Percentiles rank a stretch among this genome's conserved stretches.
Evolutionary conservation across 2,888 invertebrate genomes (phyloP).

Genomic region (Rambutsinella grinnellia): DNA sequence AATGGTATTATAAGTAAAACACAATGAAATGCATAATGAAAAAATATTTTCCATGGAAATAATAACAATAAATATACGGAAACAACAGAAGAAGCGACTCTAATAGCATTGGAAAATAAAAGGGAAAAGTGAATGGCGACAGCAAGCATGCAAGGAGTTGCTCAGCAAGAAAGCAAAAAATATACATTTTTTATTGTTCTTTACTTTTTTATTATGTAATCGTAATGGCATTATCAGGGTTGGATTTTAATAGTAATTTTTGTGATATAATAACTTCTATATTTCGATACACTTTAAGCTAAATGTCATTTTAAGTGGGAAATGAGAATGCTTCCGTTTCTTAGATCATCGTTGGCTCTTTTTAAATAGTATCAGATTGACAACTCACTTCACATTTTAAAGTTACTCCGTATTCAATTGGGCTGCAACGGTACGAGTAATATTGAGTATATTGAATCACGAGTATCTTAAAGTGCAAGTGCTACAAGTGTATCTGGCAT

Average conservation of each 20-base stretch:
- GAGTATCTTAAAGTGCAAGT: no score
- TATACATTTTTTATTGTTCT: neutral
- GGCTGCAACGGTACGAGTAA: no score
- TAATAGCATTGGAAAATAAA: slow-evolving; percentile 36
- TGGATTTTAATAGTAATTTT: neutral
- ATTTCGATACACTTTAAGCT: no score
- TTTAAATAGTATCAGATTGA: no score
- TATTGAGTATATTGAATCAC: no score
- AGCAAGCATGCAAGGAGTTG: neutral
- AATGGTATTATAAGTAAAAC: slow-evolving; percentile 20
- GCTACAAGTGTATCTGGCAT: no score
- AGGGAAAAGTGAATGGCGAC: slow-evolving; percentile 30
- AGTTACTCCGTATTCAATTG: no score
- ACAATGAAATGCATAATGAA: slow-evolving; percentile 45
- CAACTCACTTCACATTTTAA: no score
- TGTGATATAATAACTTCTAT: neutral
- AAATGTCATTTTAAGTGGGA: no score
- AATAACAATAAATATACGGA: slow-evolving; percentile 50
- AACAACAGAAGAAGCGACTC: slow-evolving; percentile 40
- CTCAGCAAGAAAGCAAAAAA: slow-evolving; percentile 11
- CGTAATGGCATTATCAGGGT: neutral
- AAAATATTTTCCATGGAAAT: slow-evolving; percentile 41
- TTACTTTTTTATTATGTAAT: neutral
- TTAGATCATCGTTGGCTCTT: no score
- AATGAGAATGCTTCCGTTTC: no score